A percentile compares a stretch with the other conserved stretches of the same genome.
These are phyloP conservation scores for Tenualosa thibaudeaui DNA, from an alignment of 2,797 vertebrate genomes.

Conservation along the genomic window DNA sequence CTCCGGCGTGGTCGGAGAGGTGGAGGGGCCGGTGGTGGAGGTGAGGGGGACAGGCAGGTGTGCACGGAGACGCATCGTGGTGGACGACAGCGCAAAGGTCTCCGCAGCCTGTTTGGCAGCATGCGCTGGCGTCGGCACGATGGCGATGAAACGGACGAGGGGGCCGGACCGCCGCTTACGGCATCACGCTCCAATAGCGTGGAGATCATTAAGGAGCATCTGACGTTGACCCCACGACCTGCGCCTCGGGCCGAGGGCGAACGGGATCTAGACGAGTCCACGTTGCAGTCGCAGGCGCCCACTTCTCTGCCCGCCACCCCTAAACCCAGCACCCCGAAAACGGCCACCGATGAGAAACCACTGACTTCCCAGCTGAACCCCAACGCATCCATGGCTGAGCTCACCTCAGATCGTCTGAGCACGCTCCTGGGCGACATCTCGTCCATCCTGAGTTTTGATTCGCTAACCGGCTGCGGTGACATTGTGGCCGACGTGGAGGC, in stretches of 20 bases:
- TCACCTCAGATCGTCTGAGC: conserved; percentile 83
- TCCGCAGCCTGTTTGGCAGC: conserved; percentile 86
- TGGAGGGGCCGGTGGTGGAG: conserved; percentile 73
- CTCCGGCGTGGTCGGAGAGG: conserved; percentile 79
- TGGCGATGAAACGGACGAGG: conserved; percentile 69
- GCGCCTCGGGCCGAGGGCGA: conserved; percentile 64
- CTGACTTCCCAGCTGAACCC: conserved; percentile 66
- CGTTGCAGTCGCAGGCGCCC: background rate
- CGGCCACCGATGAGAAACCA: conserved; percentile 34
- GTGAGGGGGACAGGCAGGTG: conserved; percentile 70
- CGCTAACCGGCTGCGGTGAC: conserved; percentile 91
- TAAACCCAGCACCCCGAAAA: conserved; percentile 36
- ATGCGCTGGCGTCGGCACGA: conserved; percentile 84
- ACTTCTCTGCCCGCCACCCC: background rate
- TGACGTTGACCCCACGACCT: conserved; percentile 73
- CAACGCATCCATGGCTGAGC: conserved; percentile 78
- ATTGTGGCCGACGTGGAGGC: conserved; percentile 93
- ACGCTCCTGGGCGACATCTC: conserved; percentile 95
- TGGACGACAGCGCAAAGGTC: conserved; percentile 83
- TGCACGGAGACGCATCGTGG: conserved; percentile 80
- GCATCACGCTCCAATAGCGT: conserved; percentile 78
- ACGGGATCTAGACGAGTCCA: conserved; percentile 44
- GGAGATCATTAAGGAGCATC: conserved; percentile 80
- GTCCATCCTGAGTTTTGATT: conserved; percentile 97
- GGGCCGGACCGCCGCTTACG: conserved; percentile 72